Evolutionary conservation across 2,888 invertebrate genomes (phyloP).

Genomic region (Diadromus collaris): DNA sequence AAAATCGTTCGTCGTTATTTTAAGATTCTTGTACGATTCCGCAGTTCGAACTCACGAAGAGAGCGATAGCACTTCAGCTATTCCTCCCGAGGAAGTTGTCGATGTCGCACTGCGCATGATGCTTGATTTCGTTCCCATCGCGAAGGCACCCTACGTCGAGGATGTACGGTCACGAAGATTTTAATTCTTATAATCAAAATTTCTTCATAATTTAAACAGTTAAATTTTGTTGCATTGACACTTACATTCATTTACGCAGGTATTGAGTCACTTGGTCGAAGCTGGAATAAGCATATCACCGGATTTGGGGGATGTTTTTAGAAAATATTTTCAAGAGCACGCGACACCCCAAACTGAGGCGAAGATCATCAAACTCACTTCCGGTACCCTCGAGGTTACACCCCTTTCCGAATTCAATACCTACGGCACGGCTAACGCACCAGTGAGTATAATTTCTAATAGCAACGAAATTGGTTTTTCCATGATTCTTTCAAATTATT

Average conservation of each 20-base stretch:
- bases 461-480: slow-evolving; percentile 5
- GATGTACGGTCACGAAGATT: slow-evolving; percentile 19
- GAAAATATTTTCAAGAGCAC: slow-evolving; percentile 84
- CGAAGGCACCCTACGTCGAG: background rate
- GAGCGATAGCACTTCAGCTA: background rate
- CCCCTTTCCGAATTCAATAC: slow-evolving; percentile 34
- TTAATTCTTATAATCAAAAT: background rate
- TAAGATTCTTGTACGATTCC: slow-evolving; percentile 42
- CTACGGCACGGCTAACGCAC: background rate
- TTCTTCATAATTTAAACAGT: background rate
- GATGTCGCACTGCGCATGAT: slow-evolving; percentile 28
- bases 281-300: slow-evolving; percentile 86
- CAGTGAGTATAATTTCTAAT: slow-evolving; percentile 13
- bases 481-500: background rate
- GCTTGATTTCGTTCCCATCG: background rate
- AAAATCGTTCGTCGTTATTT: slow-evolving; percentile 50
- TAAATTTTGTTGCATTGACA: background rate
- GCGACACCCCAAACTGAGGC: slow-evolving; percentile 85
- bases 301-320: slow-evolving; percentile 83
- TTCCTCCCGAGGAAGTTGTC: background rate
- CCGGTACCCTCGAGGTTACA: slow-evolving; percentile 81
- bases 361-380: slow-evolving; percentile 84
- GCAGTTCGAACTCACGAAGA: background rate
- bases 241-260: slow-evolving; percentile 79
- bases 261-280: slow-evolving; percentile 82